A percentile compares a stretch with the other conserved stretches of the same genome.
Evolutionary conservation across 37 sponge, comb jelly and placozoan species (phyloP).

Genomic region (Geodia barretti): DNA sequence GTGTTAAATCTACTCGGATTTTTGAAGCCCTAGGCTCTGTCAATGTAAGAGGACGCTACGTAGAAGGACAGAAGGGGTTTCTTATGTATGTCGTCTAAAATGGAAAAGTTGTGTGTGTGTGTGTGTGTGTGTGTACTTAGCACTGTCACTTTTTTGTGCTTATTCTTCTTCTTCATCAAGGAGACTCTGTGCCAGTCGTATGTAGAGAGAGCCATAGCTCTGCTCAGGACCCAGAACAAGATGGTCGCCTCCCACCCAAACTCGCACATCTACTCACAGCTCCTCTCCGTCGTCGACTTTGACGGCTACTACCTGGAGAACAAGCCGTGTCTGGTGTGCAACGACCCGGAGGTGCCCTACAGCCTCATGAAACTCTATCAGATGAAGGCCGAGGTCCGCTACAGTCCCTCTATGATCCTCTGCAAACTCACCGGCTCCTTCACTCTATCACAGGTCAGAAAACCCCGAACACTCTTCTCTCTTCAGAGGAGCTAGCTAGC

Average conservation of each 20-base stretch:
- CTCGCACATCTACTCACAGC: slow-evolving; percentile 81
- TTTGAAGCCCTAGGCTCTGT: no score
- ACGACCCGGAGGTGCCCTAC: slow-evolving; percentile 89
- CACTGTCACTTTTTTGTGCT: slow-evolving; percentile 4
- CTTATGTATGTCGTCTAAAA: no score
- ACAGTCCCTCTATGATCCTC: slow-evolving; percentile 83
- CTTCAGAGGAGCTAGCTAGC: no score
- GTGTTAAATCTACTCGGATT: no score
- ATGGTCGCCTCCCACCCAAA: slow-evolving; percentile 78
- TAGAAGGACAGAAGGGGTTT: no score
- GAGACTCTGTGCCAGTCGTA: slow-evolving; percentile 38
- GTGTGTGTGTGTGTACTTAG: no score
- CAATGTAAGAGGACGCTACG: no score
- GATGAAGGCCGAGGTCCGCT: slow-evolving; percentile 78
- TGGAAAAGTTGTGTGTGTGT: no score
- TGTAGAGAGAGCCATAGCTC: slow-evolving; percentile 55
- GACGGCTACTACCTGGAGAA: slow-evolving; percentile 95
- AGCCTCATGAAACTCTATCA: slow-evolving; percentile 66
- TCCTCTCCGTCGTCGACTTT: slow-evolving; percentile 79
- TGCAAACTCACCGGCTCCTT: slow-evolving; percentile 77
- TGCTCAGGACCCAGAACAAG: slow-evolving; percentile 74
- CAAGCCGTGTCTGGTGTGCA: slow-evolving; percentile 94
- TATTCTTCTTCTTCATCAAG: no score
- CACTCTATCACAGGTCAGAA: slow-evolving; percentile 55
- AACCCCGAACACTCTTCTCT: neutral